These are phyloP conservation scores for Calyptommatus sinebrachiatus DNA, from an alignment of 2,113 vertebrate species.

Conservation along the genomic window DNA sequence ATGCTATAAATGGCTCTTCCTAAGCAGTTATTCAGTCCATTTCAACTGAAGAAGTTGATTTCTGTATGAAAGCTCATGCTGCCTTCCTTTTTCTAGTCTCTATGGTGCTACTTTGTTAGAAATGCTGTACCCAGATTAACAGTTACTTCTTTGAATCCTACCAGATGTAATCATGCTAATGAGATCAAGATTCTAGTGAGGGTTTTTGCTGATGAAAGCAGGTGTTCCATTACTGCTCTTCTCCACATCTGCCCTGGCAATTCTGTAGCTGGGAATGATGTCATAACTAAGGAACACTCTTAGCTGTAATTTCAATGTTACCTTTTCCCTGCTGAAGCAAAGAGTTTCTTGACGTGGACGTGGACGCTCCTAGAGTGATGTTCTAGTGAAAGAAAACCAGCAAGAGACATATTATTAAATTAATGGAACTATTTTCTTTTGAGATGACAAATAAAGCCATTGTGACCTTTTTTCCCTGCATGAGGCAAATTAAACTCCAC, in stretches of 20 bases:
- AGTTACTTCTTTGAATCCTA: too few relatives aligned
- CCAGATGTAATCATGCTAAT: too few relatives aligned
- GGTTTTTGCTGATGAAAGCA: neutral
- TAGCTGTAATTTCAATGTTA: neutral
- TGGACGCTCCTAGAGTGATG: neutral
- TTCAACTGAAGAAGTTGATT: too few relatives aligned
- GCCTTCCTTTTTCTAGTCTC: too few relatives aligned
- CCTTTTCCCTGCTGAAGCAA: neutral
- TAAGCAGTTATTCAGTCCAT: too few relatives aligned
- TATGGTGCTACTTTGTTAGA: too few relatives aligned
- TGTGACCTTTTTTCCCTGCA: conserved; percentile 44
- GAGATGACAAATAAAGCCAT: conserved; percentile 28
- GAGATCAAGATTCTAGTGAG: neutral
- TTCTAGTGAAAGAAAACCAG: conserved; percentile 8
- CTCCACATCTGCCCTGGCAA: neutral
- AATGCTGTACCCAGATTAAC: too few relatives aligned
- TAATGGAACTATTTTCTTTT: conserved; percentile 23
- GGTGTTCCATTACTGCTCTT: neutral
- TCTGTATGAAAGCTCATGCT: too few relatives aligned
- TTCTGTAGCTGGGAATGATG: neutral
- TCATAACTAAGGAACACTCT: neutral
- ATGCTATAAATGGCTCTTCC: too few relatives aligned
- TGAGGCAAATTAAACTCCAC: conserved; percentile 33
- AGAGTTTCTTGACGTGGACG: conserved; percentile 1
- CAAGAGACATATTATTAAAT: conserved; percentile 31